Percentiles rank a stretch among this genome's conserved stretches.
phyloP scores from a whole-genome alignment of 2,113 vertebrate genomes.

The Gallinago jamesoni region DNA sequence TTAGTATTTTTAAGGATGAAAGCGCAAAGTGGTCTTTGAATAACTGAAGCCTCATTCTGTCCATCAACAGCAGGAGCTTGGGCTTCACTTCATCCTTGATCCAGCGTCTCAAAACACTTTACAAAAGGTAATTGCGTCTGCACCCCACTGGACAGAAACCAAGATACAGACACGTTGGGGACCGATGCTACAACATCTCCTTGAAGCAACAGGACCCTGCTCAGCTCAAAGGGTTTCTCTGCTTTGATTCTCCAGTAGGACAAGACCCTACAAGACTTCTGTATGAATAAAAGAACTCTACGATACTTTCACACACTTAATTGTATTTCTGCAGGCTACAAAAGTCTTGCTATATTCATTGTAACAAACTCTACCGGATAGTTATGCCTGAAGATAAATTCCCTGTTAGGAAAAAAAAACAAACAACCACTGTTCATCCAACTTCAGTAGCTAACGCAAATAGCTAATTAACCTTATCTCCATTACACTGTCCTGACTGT shows the following conservation, averaged over 20 bases:
- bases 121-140: neutral
- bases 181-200: rapidly evolving
- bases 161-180: neutral
- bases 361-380: neutral
- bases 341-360: neutral
- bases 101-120: neutral
- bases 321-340: slow-evolving; percentile 46
- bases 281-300: neutral
- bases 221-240: neutral
- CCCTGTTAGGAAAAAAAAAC: neutral
- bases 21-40: neutral
- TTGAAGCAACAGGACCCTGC: neutral
- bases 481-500: slow-evolving; percentile 19
- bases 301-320: neutral
- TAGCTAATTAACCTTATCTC: slow-evolving; percentile 67
- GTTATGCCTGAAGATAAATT: slow-evolving; percentile 51
- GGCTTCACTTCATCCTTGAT: neutral
- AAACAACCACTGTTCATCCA: neutral
- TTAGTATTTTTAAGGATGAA: neutral
- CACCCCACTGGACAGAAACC: neutral
- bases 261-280: slow-evolving; percentile 42
- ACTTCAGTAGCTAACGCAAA: slow-evolving; percentile 56
- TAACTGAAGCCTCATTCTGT: neutral
- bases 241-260: neutral
- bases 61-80: neutral